Base-by-base conservation (phyloP, 2,797 vertebrate species). In the Mareca strepera region DNA sequence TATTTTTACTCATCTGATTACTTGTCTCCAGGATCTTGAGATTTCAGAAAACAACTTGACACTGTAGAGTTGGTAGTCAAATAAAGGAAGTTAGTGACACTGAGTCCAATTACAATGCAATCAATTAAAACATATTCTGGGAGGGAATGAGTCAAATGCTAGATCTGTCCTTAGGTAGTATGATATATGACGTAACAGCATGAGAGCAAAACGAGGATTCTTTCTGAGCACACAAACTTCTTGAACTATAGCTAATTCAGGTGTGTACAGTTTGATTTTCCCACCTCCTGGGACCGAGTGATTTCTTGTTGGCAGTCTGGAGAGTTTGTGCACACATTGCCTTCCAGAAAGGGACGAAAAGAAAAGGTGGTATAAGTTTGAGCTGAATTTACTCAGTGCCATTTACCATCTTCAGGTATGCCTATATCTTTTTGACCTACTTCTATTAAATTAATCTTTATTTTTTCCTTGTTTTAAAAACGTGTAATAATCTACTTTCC, bases 401-500 rank as follows among this genome's bases (percentile, higher is more conserved):
- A 17, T 52, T 74, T 3, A 1, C 70, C 67, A 33, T 52, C 69
- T 73, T 91, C 50, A 83, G 11, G 53, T 11, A 13, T 12, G 2
- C 33, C 73, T 55, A 26, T 58, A 44, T 81, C 66, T 74, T 60
- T 72, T 53, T 77, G 25, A 68, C 29, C 35, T 53, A 4, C 11
- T 75, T 72, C 50, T 93, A 16, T 78, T 28, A 43, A 1, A 11
- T 74, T 82, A 72, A 59, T 70, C 4, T n/a, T 58, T 78, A 59
- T 76, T 79, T 88, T 76, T 79, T 86, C 66, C 48, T 55, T 58
- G 21, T 77, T 77, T 80, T 90, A 64, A 91, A 87, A 86, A 46
- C n/a, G 9, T 63, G 5, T 67, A 60, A 76, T 89, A 78, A 91
- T 48, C 46, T 76, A 35, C 15, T 82, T 3, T 78, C 9, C 29